Percentiles rank a stretch among this genome's conserved stretches.
Conservation (phyloP, 2,113 vertebrate species). For the Accipiter cooperii region DNA sequence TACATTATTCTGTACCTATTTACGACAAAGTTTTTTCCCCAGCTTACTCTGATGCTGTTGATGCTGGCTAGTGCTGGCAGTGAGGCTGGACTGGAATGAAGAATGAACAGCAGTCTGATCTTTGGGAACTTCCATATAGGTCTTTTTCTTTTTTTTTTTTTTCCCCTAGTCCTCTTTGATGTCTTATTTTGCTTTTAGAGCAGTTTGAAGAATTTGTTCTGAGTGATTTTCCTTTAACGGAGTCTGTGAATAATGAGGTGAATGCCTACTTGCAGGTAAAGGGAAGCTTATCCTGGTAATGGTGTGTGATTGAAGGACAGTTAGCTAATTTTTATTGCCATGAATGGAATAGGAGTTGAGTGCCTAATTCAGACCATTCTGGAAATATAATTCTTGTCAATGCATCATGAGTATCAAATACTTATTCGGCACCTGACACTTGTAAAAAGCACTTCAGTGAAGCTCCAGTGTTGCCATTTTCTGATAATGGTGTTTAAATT, state of each 20-base stretch:
- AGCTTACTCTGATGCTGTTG: neutral
- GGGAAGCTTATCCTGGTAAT: neutral
- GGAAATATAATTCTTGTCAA: neutral
- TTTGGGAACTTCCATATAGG: neutral
- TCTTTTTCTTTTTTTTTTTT: neutral
- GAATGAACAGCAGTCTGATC: too few relatives aligned
- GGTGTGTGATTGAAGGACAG: neutral
- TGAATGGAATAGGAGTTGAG: neutral
- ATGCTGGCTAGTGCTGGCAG: too few relatives aligned
- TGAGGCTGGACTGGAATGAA: too few relatives aligned
- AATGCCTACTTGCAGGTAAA: neutral
- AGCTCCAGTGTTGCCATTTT: neutral
- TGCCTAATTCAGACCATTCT: neutral
- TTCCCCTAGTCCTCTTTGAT: neutral
- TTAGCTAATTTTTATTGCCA: neutral
- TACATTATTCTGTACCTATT: too few relatives aligned
- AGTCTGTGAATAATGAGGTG: neutral
- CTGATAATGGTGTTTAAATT: neutral
- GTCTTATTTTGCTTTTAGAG: neutral
- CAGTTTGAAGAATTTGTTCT: neutral
- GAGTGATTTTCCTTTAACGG: neutral
- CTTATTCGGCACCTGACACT: neutral
- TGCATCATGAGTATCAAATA: neutral
- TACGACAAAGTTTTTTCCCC: neutral
- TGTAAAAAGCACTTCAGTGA: neutral